Evolutionary conservation across 2,888 invertebrate genomes (phyloP).

Genomic region (Microplitis deprimator): DNA sequence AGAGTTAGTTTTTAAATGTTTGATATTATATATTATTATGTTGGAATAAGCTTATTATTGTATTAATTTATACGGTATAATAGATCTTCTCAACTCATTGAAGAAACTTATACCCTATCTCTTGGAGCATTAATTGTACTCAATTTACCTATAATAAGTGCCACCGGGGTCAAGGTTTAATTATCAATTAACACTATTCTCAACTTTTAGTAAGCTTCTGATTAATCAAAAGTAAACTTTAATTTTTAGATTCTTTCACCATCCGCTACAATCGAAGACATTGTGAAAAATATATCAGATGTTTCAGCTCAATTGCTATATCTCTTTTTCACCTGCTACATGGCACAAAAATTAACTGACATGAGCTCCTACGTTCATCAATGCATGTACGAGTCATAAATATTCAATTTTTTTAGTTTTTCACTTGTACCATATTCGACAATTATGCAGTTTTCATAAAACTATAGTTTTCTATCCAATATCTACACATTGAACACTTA

Average conservation of each 20-base stretch:
- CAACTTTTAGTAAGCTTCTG: too few species aligned
- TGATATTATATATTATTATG: neutral
- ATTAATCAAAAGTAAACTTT: too few species aligned
- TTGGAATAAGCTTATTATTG: neutral
- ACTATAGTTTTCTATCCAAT: too few species aligned
- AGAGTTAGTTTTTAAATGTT: neutral
- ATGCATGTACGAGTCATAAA: neutral
- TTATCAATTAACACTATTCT: neutral
- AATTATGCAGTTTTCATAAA: too few species aligned
- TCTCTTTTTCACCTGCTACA: slow-evolving; percentile 16
- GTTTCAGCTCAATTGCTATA: neutral
- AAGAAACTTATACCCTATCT: neutral
- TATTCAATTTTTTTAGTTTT: too few species aligned
- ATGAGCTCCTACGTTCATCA: slow-evolving; percentile 4
- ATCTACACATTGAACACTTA: too few species aligned
- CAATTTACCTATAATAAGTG: slow-evolving; percentile 11
- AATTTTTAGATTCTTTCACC: neutral
- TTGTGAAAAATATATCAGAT: neutral
- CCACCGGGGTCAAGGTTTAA: slow-evolving; percentile 3
- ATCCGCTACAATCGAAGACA: neutral
- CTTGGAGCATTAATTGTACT: neutral
- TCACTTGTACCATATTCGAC: too few species aligned
- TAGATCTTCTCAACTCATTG: slow-evolving; percentile 20
- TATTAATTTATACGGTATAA: too few species aligned
- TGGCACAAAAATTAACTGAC: slow-evolving; percentile 14